Conservation (phyloP, 1,140 invertebrate genomes). For the Brachionus manjavacas region DNA sequence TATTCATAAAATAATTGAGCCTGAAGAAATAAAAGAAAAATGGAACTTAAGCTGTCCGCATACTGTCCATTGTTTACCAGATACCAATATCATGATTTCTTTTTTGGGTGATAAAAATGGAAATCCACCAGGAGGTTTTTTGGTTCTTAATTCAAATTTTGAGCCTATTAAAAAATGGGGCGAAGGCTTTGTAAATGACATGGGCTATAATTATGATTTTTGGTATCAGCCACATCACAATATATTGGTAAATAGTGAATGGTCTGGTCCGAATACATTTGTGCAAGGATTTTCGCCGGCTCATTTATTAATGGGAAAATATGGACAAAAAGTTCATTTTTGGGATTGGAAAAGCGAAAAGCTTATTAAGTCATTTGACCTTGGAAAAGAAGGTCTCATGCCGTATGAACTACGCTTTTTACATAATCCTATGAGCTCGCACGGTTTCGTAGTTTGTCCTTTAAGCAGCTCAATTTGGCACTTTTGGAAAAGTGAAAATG, state of each 20-base stretch:
- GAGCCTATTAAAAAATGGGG: constrained; percentile 64
- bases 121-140: constrained; percentile 70
- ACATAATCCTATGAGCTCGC: constrained; percentile 74
- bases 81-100: constrained; percentile 87
- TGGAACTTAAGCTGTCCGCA: constrained; percentile 75
- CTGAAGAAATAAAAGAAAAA: constrained; percentile 65
- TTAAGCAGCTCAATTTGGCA: constrained; percentile 67
- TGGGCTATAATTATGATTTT: constrained; percentile 66
- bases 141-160: constrained; percentile 77
- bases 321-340: constrained; percentile 78
- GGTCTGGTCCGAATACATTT: constrained; percentile 80
- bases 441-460: constrained; percentile 79
- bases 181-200: constrained; percentile 46
- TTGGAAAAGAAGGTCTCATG: constrained; percentile 75
- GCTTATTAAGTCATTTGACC: constrained; percentile 73
- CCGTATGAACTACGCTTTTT: constrained; percentile 89
- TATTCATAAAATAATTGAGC: constrained; percentile 65
- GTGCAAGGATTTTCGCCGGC: constrained; percentile 66
- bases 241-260: constrained; percentile 81
- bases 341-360: constrained; percentile 80
- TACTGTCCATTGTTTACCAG: constrained; percentile 82
- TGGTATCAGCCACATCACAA: constrained; percentile 95
- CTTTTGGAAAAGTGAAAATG: constrained; percentile 47
- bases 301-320: constrained; percentile 63
- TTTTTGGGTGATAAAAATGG: constrained; percentile 74